phyloP scores from a whole-genome alignment of 1,140 invertebrate species.

The Drosophila truncata region DNA sequence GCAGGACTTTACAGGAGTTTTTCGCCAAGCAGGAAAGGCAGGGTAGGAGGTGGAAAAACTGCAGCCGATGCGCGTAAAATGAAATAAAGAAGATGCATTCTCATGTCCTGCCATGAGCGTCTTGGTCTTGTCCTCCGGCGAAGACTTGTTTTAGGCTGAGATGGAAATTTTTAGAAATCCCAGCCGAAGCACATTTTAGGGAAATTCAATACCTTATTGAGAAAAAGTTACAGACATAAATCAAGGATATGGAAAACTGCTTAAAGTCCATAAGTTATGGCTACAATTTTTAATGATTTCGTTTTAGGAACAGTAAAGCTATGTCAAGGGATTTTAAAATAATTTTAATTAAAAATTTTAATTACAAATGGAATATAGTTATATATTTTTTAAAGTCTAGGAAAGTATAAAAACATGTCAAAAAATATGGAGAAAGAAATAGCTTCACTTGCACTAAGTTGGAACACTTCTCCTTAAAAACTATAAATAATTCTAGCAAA shows the following conservation, averaged over 20 bases:
- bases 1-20: conserved; percentile 26
- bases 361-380: too few relatives aligned
- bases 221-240: conserved; percentile 5
- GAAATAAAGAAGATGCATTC: conserved; percentile 58
- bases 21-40: not conserved
- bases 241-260: not conserved
- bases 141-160: conserved; percentile 25
- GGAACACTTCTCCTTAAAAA: too few relatives aligned
- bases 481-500: too few relatives aligned
- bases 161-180: conserved; percentile 23
- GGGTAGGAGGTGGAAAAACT: not conserved
- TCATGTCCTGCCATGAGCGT: conserved; percentile 22
- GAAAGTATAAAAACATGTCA: not conserved
- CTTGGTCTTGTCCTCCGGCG: conserved; percentile 2
- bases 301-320: not conserved
- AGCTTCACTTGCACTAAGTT: not conserved
- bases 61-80: conserved; percentile 38
- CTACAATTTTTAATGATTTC: not conserved
- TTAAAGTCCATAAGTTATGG: not conserved
- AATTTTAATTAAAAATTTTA: too few relatives aligned
- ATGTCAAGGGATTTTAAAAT: not conserved
- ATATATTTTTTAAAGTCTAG: not conserved
- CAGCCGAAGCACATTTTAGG: not conserved
- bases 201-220: conserved; percentile 7
- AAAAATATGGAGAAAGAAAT: not conserved